Conservation (phyloP, 23 tunicate species). For the Clavelina lepadiformis region DNA sequence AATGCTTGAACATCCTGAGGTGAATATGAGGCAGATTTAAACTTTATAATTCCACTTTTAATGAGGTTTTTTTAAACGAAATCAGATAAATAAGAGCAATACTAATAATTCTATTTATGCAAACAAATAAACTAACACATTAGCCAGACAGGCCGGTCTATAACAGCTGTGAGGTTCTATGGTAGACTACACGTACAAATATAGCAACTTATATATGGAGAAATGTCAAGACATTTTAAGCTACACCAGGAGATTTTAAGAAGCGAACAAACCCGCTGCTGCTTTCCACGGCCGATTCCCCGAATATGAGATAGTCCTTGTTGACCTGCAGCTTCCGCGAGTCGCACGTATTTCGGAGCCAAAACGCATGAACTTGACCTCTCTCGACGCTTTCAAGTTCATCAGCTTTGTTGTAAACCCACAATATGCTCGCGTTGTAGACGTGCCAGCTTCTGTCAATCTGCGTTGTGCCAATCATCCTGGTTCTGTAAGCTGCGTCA, state of each 20-base stretch:
- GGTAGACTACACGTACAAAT: no score
- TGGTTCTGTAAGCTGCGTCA: slow-evolving; percentile 10
- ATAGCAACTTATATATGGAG: no score
- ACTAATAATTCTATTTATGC: not conserved
- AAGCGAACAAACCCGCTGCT: slow-evolving; percentile 48
- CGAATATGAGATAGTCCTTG: slow-evolving; percentile 43
- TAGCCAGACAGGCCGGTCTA: no score
- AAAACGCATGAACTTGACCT: slow-evolving; percentile 23
- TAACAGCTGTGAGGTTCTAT: no score
- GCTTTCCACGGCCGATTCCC: slow-evolving; percentile 27
- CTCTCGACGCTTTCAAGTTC: not conserved
- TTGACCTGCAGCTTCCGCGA: slow-evolving; percentile 1
- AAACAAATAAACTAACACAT: not conserved
- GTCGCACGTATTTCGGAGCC: slow-evolving; percentile 29
- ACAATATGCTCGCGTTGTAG: not conserved
- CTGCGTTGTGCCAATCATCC: not conserved
- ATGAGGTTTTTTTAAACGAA: no score
- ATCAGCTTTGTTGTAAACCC: not conserved
- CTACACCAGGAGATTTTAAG: no score
- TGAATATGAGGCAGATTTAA: no score
- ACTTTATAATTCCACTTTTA: no score
- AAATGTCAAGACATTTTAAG: not conserved
- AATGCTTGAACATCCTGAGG: slow-evolving; percentile 25
- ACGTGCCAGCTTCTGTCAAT: not conserved
- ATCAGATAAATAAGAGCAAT: no score